Conservation (phyloP, 2,797 vertebrate species). For the Serranus cabrilla region DNA sequence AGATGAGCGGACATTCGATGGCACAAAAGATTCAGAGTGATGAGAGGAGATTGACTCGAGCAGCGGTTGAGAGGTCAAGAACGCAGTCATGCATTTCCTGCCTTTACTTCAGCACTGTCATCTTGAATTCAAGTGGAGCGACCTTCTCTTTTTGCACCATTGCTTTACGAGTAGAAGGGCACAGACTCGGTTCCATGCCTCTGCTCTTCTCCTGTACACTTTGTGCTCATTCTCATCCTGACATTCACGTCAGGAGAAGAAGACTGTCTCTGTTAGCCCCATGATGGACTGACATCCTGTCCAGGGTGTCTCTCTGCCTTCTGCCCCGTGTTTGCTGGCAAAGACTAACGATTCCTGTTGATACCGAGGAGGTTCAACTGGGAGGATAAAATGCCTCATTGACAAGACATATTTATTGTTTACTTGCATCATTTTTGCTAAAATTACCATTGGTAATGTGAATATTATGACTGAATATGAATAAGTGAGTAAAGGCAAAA, state of each 20-base stretch:
- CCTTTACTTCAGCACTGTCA: slow-evolving; percentile 28
- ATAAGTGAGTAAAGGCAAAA: too few relatives aligned
- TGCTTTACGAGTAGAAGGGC: neutral
- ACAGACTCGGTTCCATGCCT: neutral
- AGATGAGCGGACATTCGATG: slow-evolving; percentile 8
- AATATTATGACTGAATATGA: too few relatives aligned
- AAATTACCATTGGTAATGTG: too few relatives aligned
- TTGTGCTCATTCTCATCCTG: slow-evolving; percentile 4
- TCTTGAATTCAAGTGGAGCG: slow-evolving; percentile 19
- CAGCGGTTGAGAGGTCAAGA: slow-evolving; percentile 14
- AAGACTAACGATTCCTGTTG: neutral
- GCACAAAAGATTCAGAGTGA: slow-evolving; percentile 8
- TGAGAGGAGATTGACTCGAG: slow-evolving; percentile 8
- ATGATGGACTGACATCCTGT: slow-evolving; percentile 15
- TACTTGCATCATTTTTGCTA: neutral
- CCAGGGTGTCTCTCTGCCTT: slow-evolving; percentile 7
- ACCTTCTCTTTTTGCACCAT: neutral
- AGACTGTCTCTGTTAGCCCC: neutral
- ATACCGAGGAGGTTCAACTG: neutral
- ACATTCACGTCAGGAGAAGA: slow-evolving; percentile 2
- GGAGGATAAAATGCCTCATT: neutral
- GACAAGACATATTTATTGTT: neutral
- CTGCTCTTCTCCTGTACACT: neutral
- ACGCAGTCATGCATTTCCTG: slow-evolving; percentile 14
- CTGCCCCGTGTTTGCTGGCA: neutral